Evolutionary conservation across 2,113 vertebrate genomes (phyloP).

Genomic region (Cebus imitator): DNA sequence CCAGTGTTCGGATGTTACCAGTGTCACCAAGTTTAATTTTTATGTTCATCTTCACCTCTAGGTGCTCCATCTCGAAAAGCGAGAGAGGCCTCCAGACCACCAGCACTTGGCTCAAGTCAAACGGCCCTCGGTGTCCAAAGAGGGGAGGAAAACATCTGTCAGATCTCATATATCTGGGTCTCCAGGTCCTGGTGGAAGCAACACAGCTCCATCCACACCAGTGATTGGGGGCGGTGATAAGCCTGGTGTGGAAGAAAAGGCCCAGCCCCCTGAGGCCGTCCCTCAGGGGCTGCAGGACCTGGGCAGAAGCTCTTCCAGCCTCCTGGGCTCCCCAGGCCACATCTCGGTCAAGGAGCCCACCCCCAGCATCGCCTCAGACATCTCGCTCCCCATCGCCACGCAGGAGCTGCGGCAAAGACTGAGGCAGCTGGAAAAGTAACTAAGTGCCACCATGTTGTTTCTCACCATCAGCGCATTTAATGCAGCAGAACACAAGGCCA

Average conservation of each 20-base stretch:
- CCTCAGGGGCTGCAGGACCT: slow-evolving; percentile 81
- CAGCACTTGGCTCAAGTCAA: slow-evolving; percentile 90
- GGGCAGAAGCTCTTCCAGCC: slow-evolving; percentile 88
- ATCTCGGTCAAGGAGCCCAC: slow-evolving; percentile 92
- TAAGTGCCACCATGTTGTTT: neutral
- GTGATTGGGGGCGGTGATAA: slow-evolving; percentile 74
- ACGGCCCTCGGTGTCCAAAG: slow-evolving; percentile 85
- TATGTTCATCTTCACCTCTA: slow-evolving; percentile 68
- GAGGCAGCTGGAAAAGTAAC: slow-evolving; percentile 94
- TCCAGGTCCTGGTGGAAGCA: slow-evolving; percentile 57
- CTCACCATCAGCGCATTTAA: rapidly evolving
- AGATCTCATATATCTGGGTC: slow-evolving; percentile 79
- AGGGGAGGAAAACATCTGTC: slow-evolving; percentile 80
- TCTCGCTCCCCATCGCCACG: slow-evolving; percentile 93
- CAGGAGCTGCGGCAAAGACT: slow-evolving; percentile 95
- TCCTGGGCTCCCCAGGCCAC: slow-evolving; percentile 90
- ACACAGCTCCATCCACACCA: slow-evolving; percentile 80
- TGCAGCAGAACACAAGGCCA: too few relatives aligned
- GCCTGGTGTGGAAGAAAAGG: slow-evolving; percentile 76
- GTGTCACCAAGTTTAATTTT: neutral
- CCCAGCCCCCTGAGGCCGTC: slow-evolving; percentile 74
- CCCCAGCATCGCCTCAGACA: slow-evolving; percentile 96
- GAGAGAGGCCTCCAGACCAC: slow-evolving; percentile 81
- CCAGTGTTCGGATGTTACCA: neutral
- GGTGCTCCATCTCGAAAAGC: slow-evolving; percentile 90